Conservation (phyloP, 2,797 vertebrate species). For the Dendrocincla fuliginosa region DNA sequence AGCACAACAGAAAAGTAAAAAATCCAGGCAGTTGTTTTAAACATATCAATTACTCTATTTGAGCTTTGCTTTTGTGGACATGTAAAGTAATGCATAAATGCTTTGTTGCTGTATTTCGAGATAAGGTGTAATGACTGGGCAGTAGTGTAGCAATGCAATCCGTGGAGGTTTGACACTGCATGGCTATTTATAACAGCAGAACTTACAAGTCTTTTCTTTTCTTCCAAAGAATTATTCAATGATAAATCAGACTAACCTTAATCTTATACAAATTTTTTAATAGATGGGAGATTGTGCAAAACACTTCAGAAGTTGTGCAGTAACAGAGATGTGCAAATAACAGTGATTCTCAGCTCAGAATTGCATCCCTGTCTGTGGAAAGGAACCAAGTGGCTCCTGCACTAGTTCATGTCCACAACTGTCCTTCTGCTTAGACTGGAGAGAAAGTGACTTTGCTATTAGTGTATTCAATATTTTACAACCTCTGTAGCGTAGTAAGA, state of each 20-base stretch:
- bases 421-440: not conserved
- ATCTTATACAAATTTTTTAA: not conserved
- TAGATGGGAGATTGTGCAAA: not conserved
- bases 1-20: not conserved
- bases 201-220: not conserved
- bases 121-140: not conserved
- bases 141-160: not conserved
- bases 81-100: not conserved
- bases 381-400: not conserved
- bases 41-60: not conserved
- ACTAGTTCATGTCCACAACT: not conserved
- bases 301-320: not conserved
- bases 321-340: not conserved
- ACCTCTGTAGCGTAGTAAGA: not conserved
- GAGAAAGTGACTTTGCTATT: not conserved
- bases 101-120: not conserved
- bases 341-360: not conserved
- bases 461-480: not conserved
- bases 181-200: not conserved
- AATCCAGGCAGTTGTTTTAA: not conserved
- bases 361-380: not conserved
- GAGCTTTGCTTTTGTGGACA: not conserved
- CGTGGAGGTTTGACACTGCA: not conserved
- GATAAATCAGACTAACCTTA: not conserved
- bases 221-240: not conserved